Conservation (phyloP, 2,888 invertebrate genomes). For the Leptogaster cylindrica region DNA sequence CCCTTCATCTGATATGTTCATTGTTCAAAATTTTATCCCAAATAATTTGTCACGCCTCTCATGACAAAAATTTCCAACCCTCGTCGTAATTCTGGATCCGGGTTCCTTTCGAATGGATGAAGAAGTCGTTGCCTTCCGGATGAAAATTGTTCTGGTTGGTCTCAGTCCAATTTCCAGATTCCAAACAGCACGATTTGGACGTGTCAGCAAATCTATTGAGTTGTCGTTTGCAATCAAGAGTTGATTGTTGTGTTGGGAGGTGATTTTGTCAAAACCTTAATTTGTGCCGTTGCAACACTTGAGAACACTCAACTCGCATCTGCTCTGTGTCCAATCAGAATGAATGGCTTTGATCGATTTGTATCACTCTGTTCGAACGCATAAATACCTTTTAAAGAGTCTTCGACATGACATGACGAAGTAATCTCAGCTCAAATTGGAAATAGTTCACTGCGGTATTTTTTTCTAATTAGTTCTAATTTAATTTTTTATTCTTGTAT, state of each 20-base stretch:
- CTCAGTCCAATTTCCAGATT: background rate
- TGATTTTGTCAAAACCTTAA: constrained; percentile 41
- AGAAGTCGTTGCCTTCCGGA: constrained; percentile 28
- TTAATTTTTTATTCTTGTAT: too few relatives aligned
- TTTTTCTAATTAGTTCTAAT: too few relatives aligned
- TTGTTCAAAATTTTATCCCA: constrained; percentile 3
- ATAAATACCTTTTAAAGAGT: background rate
- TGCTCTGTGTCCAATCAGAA: constrained; percentile 45
- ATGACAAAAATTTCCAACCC: constrained; percentile 20
- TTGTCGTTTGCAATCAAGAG: constrained; percentile 44
- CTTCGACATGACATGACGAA: background rate
- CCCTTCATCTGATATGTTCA: constrained; percentile 1
- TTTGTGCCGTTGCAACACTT: background rate
- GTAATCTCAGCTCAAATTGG: too few relatives aligned
- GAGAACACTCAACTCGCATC: constrained; percentile 40
- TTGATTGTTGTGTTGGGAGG: constrained; percentile 42
- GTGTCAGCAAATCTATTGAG: constrained; percentile 28
- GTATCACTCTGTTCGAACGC: background rate
- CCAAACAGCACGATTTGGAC: background rate
- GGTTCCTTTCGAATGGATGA: constrained; percentile 15
- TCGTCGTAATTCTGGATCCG: background rate
- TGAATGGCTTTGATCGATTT: constrained; percentile 45
- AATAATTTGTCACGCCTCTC: constrained; percentile 44
- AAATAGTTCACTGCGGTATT: too few relatives aligned
- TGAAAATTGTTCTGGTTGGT: constrained; percentile 11